Evolutionary conservation across 1,140 invertebrate species (phyloP).

Genomic region (Hylaeus anthracinus): DNA sequence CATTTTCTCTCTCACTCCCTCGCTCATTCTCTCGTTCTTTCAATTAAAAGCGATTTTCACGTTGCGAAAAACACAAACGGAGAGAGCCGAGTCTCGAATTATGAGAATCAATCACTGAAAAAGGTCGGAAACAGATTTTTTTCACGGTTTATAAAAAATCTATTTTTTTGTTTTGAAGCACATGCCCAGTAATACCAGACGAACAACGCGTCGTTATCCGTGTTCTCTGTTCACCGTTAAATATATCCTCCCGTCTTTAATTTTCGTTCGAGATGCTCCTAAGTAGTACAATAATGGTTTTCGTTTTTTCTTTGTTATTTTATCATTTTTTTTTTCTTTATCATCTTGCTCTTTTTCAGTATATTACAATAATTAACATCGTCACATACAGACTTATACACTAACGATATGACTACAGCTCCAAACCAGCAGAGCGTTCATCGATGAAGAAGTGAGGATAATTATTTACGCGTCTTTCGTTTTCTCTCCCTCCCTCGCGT

Average conservation of each 20-base stretch:
- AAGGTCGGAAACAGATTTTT: slow-evolving; percentile 70
- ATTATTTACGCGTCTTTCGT: slow-evolving; percentile 69
- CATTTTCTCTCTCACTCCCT: background rate
- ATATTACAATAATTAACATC: slow-evolving; percentile 81
- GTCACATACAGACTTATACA: slow-evolving; percentile 79
- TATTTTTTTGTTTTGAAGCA: slow-evolving; percentile 67
- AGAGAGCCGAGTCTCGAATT: slow-evolving; percentile 57
- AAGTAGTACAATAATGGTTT: slow-evolving; percentile 69
- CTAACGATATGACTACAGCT: slow-evolving; percentile 80
- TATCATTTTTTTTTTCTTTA: slow-evolving; percentile 8
- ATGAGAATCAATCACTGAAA: slow-evolving; percentile 68
- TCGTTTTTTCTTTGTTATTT: slow-evolving; percentile 17
- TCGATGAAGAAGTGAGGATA: slow-evolving; percentile 74
- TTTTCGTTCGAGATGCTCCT: slow-evolving; percentile 71
- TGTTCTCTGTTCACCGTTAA: slow-evolving; percentile 35
- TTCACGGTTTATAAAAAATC: slow-evolving; percentile 77
- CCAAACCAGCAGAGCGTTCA: slow-evolving; percentile 79
- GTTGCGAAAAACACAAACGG: slow-evolving; percentile 71
- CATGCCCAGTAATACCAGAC: slow-evolving; percentile 71
- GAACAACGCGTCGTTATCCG: slow-evolving; percentile 62
- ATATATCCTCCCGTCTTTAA: slow-evolving; percentile 26
- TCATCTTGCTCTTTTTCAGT: slow-evolving; percentile 50
- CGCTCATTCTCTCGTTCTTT: slow-evolving; percentile 22
- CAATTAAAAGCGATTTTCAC: slow-evolving; percentile 55
- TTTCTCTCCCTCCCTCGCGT: slow-evolving; percentile 1